Evolutionary conservation across 2,888 invertebrate genomes (phyloP).

Genomic region (Drosophila emarginata): DNA sequence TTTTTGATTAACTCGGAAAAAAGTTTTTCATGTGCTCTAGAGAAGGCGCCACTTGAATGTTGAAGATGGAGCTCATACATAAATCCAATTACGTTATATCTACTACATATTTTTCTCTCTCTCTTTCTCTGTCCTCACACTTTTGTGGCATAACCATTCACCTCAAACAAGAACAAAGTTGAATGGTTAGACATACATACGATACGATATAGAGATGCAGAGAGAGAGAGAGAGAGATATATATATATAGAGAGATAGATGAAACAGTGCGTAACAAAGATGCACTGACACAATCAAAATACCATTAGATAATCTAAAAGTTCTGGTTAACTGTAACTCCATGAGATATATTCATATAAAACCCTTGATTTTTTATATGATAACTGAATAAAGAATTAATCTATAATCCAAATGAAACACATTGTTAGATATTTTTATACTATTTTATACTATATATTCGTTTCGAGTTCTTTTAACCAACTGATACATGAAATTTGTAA

Average conservation of each 20-base stretch:
- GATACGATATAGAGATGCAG: neutral
- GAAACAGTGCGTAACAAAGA: neutral
- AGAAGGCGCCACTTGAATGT: conserved; percentile 11
- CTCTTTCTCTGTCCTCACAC: conserved; percentile 40
- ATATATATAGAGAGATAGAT: no score
- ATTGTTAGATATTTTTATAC: no score
- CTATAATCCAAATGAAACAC: no score
- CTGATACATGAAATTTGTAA: no score
- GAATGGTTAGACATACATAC: neutral
- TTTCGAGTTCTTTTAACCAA: no score
- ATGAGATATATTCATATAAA: no score
- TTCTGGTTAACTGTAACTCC: no score
- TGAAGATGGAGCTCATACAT: conserved; percentile 22
- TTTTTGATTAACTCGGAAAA: conserved; percentile 23
- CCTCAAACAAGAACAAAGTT: conserved; percentile 3
- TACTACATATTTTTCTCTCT: conserved; percentile 4
- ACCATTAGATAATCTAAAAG: conserved; percentile 2
- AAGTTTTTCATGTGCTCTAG: conserved; percentile 17
- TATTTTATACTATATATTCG: no score
- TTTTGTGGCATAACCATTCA: conserved; percentile 47
- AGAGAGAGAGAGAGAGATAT: no score
- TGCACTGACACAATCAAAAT: conserved; percentile 43
- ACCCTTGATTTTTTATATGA: no score
- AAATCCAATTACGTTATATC: conserved; percentile 56
- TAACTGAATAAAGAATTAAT: no score